Percentiles rank a stretch among this genome's conserved stretches.
phyloP scores from a whole-genome alignment of 2,888 invertebrate genomes.

The Spilarctia lutea region DNA sequence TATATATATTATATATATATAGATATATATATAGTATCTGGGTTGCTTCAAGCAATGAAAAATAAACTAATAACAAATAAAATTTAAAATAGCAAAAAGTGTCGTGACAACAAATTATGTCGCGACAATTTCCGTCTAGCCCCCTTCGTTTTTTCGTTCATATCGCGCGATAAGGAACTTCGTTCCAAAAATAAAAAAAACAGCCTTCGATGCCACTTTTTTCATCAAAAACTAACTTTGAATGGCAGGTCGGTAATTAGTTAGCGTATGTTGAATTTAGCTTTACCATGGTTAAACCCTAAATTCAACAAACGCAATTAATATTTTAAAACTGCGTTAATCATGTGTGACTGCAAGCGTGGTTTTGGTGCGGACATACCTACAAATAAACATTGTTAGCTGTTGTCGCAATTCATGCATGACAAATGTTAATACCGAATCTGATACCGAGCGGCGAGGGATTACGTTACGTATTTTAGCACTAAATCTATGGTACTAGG shows the following conservation, averaged over 20 bases:
- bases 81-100: too few relatives aligned
- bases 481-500: neutral
- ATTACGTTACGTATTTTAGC: neutral
- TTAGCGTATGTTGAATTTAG: neutral
- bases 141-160: too few relatives aligned
- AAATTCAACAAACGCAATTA: neutral
- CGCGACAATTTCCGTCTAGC: accelerated
- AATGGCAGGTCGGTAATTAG: conserved; percentile 47
- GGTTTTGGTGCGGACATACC: neutral
- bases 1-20: too few relatives aligned
- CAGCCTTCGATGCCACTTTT: conserved; percentile 25
- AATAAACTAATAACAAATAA: too few relatives aligned
- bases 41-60: too few relatives aligned
- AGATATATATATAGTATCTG: too few relatives aligned
- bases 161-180: too few relatives aligned
- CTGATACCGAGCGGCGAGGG: neutral
- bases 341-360: neutral
- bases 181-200: neutral
- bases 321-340: neutral
- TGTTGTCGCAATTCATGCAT: neutral
- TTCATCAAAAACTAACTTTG: conserved; percentile 45
- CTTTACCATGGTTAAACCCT: neutral
- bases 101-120: too few relatives aligned
- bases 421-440: neutral
- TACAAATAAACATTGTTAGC: neutral